Percentiles rank a stretch among this genome's conserved stretches.
phyloP scores from a whole-genome alignment of 1,140 invertebrate genomes.

The Hetaerina americana region DNA sequence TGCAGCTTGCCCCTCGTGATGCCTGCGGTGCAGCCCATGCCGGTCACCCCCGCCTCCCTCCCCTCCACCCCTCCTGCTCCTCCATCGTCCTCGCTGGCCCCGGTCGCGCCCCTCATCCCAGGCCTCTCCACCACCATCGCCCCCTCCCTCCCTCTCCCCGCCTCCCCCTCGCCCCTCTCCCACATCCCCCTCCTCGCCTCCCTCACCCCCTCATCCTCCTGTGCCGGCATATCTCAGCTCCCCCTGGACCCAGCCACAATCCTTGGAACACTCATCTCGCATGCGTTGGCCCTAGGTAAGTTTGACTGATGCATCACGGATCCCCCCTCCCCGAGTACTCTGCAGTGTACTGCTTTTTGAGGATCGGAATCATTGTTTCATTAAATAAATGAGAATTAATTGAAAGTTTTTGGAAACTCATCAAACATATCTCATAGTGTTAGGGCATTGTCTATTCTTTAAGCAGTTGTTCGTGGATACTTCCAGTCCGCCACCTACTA shows the following conservation, averaged over 20 bases:
- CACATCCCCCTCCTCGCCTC: background rate
- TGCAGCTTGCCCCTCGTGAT: background rate
- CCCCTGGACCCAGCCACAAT: background rate
- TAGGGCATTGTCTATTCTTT: too few species aligned
- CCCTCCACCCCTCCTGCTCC: background rate
- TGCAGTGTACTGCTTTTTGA: too few species aligned
- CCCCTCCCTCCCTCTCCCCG: background rate
- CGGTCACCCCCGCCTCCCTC: background rate
- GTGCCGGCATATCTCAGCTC: background rate
- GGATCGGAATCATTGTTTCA: too few species aligned
- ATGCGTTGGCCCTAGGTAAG: background rate
- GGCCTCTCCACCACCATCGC: background rate
- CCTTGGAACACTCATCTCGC: background rate
- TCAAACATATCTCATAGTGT: too few species aligned
- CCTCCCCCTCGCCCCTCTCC: background rate
- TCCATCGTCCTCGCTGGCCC: background rate
- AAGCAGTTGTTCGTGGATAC: too few species aligned
- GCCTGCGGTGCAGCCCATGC: background rate
- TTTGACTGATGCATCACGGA: background rate
- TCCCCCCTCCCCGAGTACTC: too few species aligned
- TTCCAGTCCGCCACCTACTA: too few species aligned
- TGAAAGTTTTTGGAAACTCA: too few species aligned
- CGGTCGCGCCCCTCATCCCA: background rate
- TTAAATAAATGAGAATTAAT: too few species aligned
- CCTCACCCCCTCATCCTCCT: background rate